These are phyloP conservation scores for Chorisops tibialis DNA, from an alignment of 2,888 invertebrate genomes.

Conservation along the genomic window DNA sequence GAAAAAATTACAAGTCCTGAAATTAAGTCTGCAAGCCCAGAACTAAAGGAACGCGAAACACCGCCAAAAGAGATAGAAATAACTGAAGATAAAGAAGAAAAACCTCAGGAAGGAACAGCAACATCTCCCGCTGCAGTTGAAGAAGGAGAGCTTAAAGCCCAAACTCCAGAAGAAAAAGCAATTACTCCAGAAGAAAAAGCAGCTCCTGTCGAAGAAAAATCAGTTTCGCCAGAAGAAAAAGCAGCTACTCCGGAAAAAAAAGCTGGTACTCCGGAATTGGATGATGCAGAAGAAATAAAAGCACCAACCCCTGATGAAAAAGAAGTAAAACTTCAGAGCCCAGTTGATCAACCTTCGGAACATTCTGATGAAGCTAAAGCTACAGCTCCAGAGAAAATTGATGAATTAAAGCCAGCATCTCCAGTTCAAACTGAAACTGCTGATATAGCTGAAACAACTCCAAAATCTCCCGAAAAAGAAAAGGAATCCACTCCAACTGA, in stretches of 20 bases:
- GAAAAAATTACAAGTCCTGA: too few species aligned
- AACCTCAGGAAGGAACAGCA: not conserved
- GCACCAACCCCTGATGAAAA: not conserved
- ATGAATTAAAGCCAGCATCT: not conserved
- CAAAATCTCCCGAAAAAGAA: not conserved
- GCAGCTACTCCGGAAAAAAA: not conserved
- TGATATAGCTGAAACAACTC: conserved; percentile 38
- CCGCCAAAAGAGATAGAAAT: conserved; percentile 40
- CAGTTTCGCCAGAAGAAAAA: not conserved
- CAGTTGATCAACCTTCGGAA: not conserved
- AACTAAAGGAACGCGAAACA: conserved; percentile 35
- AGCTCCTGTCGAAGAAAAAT: not conserved
- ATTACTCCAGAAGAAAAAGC: conserved; percentile 1
- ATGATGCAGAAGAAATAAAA: not conserved
- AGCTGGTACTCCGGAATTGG: not conserved
- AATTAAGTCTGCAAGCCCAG: not conserved
- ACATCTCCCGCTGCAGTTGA: not conserved
- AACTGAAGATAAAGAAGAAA: conserved; percentile 17
- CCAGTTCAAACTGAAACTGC: not conserved
- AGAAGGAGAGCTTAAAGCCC: not conserved
- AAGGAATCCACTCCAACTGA: conserved; percentile 38
- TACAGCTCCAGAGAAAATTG: conserved; percentile 21
- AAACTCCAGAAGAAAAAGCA: not conserved
- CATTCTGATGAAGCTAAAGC: conserved; percentile 39
- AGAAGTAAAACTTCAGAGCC: not conserved